phyloP scores from a whole-genome alignment of 2,888 invertebrate genomes.

The Troides helena region DNA sequence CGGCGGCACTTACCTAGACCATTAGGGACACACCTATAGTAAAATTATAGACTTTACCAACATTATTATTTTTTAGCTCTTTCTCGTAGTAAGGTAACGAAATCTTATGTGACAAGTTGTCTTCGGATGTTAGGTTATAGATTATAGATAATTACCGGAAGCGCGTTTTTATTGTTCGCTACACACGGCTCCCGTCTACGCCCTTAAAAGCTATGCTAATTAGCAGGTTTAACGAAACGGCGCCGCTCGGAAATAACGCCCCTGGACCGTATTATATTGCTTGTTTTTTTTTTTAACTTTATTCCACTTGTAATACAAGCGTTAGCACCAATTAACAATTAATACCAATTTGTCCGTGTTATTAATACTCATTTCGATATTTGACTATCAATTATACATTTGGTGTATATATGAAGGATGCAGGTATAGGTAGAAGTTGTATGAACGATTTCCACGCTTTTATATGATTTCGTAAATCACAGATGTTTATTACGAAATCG shows the following conservation, averaged over 20 bases:
- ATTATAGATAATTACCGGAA: slow-evolving; percentile 25
- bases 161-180: slow-evolving; percentile 28
- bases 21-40: no score
- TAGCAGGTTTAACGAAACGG: slow-evolving; percentile 40
- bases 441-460: no score
- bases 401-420: no score
- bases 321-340: not conserved
- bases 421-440: no score
- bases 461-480: no score
- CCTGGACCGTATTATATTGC: slow-evolving; percentile 25
- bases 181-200: slow-evolving; percentile 37
- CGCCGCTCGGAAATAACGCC: slow-evolving; percentile 26
- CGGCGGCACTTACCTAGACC: no score
- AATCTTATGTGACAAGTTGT: slow-evolving; percentile 6
- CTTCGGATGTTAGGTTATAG: slow-evolving; percentile 13
- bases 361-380: not conserved
- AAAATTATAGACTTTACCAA: not conserved
- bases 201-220: slow-evolving; percentile 65
- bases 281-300: slow-evolving; percentile 20
- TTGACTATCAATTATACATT: not conserved
- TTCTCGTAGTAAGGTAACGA: not conserved
- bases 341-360: not conserved
- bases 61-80: not conserved
- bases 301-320: slow-evolving; percentile 7
- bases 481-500: no score